phyloP scores from a whole-genome alignment of 2,888 invertebrate species.

The Platycheirus rosarum region DNA sequence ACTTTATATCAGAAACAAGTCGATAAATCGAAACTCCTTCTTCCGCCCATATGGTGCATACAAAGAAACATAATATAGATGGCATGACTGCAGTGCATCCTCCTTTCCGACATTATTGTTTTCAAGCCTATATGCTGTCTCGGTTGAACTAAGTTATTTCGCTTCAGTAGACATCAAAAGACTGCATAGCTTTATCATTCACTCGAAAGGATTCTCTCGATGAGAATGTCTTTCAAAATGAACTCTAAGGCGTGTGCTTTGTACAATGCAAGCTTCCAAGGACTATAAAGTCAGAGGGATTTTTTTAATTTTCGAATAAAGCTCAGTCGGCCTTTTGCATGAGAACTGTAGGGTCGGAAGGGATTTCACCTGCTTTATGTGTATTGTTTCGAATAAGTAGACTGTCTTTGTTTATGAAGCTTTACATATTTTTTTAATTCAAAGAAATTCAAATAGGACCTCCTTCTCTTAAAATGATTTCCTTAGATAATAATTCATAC shows the following conservation, averaged over 20 bases:
- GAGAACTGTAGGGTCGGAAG: too few relatives aligned
- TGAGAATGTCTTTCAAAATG: conserved; percentile 28
- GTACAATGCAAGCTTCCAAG: neutral
- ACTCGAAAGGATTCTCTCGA: conserved; percentile 1
- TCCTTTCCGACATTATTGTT: neutral
- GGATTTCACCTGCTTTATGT: too few relatives aligned
- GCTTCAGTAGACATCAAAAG: conserved; percentile 22
- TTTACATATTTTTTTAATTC: too few relatives aligned
- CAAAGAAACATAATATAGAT: neutral
- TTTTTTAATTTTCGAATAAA: too few relatives aligned
- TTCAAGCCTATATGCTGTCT: neutral
- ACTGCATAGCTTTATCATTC: conserved; percentile 31
- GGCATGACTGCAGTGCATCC: conserved; percentile 3
- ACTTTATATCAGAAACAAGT: neutral
- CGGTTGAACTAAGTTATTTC: conserved; percentile 23
- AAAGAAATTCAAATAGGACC: too few relatives aligned
- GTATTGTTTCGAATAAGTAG: too few relatives aligned
- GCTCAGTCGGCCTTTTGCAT: too few relatives aligned
- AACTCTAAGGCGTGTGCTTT: conserved; percentile 5
- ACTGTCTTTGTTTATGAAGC: too few relatives aligned
- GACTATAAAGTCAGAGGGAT: too few relatives aligned
- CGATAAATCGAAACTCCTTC: conserved; percentile 17
- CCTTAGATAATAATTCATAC: too few relatives aligned
- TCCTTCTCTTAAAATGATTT: too few relatives aligned
- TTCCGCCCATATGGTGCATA: neutral